Percentiles rank a stretch among this genome's conserved stretches.
phyloP scores from a whole-genome alignment of 2,113 vertebrate genomes.

The Grallaria varia region DNA sequence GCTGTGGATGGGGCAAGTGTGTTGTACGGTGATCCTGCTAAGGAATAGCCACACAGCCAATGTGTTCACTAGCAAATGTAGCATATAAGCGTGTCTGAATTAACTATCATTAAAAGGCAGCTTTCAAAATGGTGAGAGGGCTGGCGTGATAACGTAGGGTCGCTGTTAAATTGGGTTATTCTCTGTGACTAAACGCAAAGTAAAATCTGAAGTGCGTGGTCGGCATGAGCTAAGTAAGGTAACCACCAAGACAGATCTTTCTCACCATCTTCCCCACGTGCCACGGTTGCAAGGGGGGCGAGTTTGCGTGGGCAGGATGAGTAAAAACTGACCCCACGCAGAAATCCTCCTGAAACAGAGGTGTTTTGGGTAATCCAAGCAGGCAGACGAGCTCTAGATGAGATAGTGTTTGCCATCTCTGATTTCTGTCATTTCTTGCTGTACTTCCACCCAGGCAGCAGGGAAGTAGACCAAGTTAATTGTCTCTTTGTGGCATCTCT shows the following conservation, averaged over 20 bases:
- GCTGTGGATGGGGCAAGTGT: background rate
- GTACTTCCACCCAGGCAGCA: background rate
- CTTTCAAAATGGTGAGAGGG: background rate
- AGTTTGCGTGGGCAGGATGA: background rate
- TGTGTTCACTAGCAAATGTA: slow-evolving; percentile 27
- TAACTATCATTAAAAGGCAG: slow-evolving; percentile 49
- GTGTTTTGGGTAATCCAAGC: background rate
- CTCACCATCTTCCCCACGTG: background rate
- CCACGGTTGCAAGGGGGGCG: fast-evolving
- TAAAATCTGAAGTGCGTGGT: background rate
- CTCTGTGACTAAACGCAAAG: background rate
- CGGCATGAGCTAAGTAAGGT: background rate
- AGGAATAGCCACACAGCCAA: background rate
- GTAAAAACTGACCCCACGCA: background rate
- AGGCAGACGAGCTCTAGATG: background rate
- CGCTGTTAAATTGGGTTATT: background rate
- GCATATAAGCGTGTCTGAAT: slow-evolving; percentile 25
- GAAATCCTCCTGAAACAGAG: background rate
- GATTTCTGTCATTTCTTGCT: background rate
- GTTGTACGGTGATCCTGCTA: background rate
- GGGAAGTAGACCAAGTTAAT: background rate
- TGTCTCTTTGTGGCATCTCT: background rate
- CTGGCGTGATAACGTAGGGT: fast-evolving
- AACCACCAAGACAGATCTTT: background rate
- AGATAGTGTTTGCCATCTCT: background rate